These are phyloP conservation scores for Nomada lathburiana DNA, from an alignment of 2,888 invertebrate genomes.

Conservation along the genomic window DNA sequence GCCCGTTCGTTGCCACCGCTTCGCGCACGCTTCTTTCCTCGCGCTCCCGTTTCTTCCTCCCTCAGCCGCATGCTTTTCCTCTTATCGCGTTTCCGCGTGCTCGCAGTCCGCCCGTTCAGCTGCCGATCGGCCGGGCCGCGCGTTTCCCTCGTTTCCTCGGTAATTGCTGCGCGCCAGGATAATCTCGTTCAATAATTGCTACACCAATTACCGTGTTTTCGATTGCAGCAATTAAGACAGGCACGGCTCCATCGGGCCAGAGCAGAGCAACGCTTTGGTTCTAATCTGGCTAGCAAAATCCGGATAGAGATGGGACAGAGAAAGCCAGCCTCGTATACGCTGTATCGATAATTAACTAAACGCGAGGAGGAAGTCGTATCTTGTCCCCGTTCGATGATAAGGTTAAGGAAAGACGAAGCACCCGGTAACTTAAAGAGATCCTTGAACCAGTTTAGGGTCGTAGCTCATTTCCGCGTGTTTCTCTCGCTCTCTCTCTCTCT, in stretches of 20 bases:
- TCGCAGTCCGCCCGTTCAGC: background rate
- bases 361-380: background rate
- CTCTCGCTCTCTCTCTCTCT: background rate
- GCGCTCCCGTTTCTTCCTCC: constrained; percentile 2
- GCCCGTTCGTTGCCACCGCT: constrained; percentile 37
- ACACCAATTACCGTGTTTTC: constrained; percentile 14
- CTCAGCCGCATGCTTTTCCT: background rate
- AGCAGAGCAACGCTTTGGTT: too few species aligned
- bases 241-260: background rate
- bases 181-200: constrained; percentile 1
- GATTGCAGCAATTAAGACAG: constrained; percentile 6
- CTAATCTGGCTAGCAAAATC: background rate
- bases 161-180: constrained; percentile 1
- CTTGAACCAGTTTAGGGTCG: constrained; percentile 11
- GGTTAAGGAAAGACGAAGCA: background rate
- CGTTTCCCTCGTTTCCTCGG: background rate
- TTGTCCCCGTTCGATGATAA: background rate
- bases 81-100: background rate
- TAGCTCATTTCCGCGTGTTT: constrained; percentile 13
- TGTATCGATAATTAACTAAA: too few species aligned
- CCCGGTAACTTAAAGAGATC: background rate
- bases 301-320: background rate
- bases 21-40: constrained; percentile 6
- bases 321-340: too few species aligned
- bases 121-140: background rate